phyloP scores from a whole-genome alignment of 2,888 invertebrate species.

The Copidosoma aretas region DNA sequence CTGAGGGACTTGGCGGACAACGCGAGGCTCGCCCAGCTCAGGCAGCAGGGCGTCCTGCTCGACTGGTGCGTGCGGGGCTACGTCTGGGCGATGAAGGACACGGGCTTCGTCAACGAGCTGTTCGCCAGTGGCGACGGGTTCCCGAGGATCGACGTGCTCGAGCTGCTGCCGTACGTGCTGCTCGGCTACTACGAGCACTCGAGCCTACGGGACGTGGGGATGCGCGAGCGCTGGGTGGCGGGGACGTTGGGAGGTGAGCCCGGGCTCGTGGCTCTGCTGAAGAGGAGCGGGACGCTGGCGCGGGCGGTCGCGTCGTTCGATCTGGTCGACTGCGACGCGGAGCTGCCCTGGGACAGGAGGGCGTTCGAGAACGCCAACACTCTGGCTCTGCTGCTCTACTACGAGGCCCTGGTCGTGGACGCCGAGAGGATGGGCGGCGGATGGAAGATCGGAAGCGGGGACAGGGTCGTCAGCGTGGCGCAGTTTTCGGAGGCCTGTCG shows the following conservation, averaged over 20 bases:
- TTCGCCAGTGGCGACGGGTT: constrained; percentile 22
- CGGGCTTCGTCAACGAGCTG: constrained; percentile 48
- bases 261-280: constrained; percentile 29
- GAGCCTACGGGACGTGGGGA: constrained; percentile 55
- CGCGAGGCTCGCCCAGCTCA: constrained; percentile 65
- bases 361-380: constrained; percentile 56
- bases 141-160: constrained; percentile 22
- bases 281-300: constrained; percentile 42
- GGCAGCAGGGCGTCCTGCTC: constrained; percentile 66
- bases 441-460: constrained; percentile 48
- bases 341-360: constrained; percentile 49
- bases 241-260: constrained; percentile 32
- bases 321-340: constrained; percentile 18
- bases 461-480: constrained; percentile 61
- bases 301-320: constrained; percentile 42
- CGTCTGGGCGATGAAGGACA: constrained; percentile 5
- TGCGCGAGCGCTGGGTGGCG: constrained; percentile 55
- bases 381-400: constrained; percentile 64
- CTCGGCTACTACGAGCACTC: constrained; percentile 62
- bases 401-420: constrained; percentile 52
- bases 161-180: constrained; percentile 56
- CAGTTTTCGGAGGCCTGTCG: constrained; percentile 65
- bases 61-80: constrained; percentile 41
- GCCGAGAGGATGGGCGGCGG: constrained; percentile 37
- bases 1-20: constrained; percentile 65